A percentile compares a stretch with the other conserved stretches of the same genome.
Evolutionary conservation across 2,797 vertebrate genomes (phyloP).

Genomic region (Chloroceryle inda): DNA sequence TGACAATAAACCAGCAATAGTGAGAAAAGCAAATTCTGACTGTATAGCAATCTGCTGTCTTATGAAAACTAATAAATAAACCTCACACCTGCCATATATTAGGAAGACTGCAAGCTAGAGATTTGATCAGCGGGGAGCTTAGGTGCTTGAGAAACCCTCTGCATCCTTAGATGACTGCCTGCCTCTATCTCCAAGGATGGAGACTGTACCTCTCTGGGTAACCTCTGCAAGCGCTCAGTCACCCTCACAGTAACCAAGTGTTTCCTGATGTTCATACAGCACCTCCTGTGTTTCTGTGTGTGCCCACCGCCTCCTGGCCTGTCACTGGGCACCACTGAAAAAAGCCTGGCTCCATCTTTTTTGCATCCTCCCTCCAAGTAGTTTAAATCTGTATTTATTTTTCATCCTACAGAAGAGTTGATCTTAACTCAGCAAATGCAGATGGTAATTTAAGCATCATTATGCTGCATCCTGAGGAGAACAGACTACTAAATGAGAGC

Average conservation of each 20-base stretch:
- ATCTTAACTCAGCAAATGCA: not conserved
- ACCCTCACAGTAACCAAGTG: not conserved
- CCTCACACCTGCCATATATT: not conserved
- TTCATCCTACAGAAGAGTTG: not conserved
- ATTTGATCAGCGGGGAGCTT: not conserved
- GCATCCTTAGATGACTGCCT: not conserved
- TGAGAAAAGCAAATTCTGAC: not conserved
- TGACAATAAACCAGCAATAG: slow-evolving; percentile 9
- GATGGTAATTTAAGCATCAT: not conserved
- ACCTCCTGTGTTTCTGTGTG: not conserved
- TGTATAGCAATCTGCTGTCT: not conserved
- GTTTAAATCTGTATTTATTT: not conserved
- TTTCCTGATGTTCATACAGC: not conserved
- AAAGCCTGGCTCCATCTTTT: not conserved
- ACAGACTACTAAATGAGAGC: not conserved
- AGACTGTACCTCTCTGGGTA: not conserved
- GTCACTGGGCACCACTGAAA: not conserved
- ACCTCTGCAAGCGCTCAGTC: not conserved
- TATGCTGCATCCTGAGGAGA: slow-evolving; percentile 4
- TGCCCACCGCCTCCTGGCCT: not conserved
- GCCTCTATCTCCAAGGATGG: not conserved
- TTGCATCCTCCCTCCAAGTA: not conserved
- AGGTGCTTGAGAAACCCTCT: not conserved
- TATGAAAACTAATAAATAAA: slow-evolving; percentile 5
- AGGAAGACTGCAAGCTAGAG: not conserved